These are phyloP conservation scores for Podarcis lilfordi DNA, from an alignment of 2,797 vertebrate genomes.

Conservation along the genomic window DNA sequence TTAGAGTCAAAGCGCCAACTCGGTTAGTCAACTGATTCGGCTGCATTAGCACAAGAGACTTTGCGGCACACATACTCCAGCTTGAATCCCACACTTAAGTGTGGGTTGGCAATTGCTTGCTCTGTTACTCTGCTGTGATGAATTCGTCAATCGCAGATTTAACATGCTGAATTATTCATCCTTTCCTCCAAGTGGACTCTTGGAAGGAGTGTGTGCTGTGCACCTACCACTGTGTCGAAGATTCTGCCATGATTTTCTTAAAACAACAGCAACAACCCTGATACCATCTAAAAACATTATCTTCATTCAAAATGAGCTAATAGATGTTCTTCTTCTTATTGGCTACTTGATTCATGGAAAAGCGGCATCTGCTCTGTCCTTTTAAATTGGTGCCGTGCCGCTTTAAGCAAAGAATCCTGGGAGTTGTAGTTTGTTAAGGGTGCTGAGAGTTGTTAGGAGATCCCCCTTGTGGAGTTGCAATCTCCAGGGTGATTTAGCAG, in stretches of 20 bases:
- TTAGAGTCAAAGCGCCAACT: conserved; percentile 1
- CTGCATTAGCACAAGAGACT: conserved; percentile 15
- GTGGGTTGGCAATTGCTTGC: not conserved
- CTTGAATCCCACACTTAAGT: conserved; percentile 2
- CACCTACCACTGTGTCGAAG: conserved; percentile 8
- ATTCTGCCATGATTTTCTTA: not conserved
- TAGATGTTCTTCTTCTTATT: not conserved
- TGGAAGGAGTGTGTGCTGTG: not conserved
- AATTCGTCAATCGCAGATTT: conserved; percentile 14
- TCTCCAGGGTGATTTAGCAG: too few relatives aligned
- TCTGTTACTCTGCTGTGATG: not conserved
- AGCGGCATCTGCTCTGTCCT: too few relatives aligned
- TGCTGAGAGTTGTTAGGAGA: too few relatives aligned
- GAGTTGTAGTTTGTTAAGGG: too few relatives aligned
- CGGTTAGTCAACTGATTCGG: not conserved
- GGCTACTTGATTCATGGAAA: not conserved
- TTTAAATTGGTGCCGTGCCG: too few relatives aligned
- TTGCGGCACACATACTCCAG: not conserved
- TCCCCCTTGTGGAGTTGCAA: too few relatives aligned
- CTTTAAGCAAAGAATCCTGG: too few relatives aligned
- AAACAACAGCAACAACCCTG: too few relatives aligned
- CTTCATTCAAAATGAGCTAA: not conserved
- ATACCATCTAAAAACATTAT: not conserved
- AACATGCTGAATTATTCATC: not conserved
- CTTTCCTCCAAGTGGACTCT: not conserved